Evolutionary conservation across 2,888 invertebrate genomes (phyloP).

Genomic region (Epistrophella euchroma): DNA sequence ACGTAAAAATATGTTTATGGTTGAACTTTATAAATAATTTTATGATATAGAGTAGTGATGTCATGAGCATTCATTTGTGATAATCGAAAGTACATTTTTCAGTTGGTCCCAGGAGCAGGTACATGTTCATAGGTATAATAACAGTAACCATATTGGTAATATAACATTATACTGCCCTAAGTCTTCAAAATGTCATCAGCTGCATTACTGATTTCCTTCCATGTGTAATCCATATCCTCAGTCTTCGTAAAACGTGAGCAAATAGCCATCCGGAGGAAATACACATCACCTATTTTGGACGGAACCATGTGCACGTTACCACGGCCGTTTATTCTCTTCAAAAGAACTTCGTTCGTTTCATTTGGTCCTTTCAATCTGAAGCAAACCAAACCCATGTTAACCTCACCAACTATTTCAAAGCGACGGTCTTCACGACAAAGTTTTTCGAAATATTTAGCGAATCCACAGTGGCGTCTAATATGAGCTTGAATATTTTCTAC

Average conservation of each 20-base stretch:
- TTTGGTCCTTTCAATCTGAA: conserved; percentile 95
- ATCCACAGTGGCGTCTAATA: conserved; percentile 92
- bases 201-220: conserved; percentile 92
- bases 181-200: conserved; percentile 88
- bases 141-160: background rate
- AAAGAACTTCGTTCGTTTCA: conserved; percentile 91
- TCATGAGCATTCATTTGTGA: background rate
- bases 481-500: conserved; percentile 93
- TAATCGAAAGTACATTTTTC: background rate
- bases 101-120: conserved; percentile 33
- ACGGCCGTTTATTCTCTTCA: conserved; percentile 93
- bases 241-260: conserved; percentile 93
- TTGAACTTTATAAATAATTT: background rate
- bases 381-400: conserved; percentile 97
- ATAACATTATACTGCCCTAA: conserved; percentile 65
- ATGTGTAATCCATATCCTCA: conserved; percentile 92
- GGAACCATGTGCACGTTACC: conserved; percentile 97
- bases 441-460: conserved; percentile 94
- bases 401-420: conserved; percentile 95
- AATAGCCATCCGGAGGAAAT: conserved; percentile 94
- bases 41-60: background rate
- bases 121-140: background rate
- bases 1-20: background rate
- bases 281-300: conserved; percentile 92
- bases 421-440: conserved; percentile 90